A percentile compares a stretch with the other conserved stretches of the same genome.
These are phyloP conservation scores for Sus cebifrons DNA, from an alignment of 2,797 vertebrate genomes.

Conservation along the genomic window DNA sequence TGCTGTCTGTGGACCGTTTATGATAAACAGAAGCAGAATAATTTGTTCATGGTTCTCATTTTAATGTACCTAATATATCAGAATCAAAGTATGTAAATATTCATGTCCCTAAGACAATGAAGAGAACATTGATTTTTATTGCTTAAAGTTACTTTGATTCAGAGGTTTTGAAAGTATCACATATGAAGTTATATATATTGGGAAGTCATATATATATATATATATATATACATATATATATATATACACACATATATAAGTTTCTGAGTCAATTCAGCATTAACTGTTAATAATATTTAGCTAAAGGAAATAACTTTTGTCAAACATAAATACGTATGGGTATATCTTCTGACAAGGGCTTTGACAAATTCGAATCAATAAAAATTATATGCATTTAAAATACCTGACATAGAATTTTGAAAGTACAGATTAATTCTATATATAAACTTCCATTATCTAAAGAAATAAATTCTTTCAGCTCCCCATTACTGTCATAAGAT, in stretches of 20 bases:
- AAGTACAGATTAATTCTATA: background rate
- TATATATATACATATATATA: background rate
- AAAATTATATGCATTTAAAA: background rate
- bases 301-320: background rate
- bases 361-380: background rate
- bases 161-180: background rate
- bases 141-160: background rate
- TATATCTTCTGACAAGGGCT: background rate
- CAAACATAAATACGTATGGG: background rate
- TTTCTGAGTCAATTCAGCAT: constrained; percentile 48
- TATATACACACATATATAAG: background rate
- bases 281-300: background rate
- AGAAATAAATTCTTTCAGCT: background rate
- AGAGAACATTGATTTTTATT: background rate
- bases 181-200: background rate
- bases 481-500: background rate
- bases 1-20: background rate
- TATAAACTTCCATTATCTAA: background rate
- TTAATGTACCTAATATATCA: background rate
- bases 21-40: background rate
- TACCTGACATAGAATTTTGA: background rate
- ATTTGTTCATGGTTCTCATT: background rate
- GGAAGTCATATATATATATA: background rate
- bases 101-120: background rate
- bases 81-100: background rate